phyloP scores from a whole-genome alignment of 2,888 invertebrate genomes.

The Synanthedon andrenaeformis region DNA sequence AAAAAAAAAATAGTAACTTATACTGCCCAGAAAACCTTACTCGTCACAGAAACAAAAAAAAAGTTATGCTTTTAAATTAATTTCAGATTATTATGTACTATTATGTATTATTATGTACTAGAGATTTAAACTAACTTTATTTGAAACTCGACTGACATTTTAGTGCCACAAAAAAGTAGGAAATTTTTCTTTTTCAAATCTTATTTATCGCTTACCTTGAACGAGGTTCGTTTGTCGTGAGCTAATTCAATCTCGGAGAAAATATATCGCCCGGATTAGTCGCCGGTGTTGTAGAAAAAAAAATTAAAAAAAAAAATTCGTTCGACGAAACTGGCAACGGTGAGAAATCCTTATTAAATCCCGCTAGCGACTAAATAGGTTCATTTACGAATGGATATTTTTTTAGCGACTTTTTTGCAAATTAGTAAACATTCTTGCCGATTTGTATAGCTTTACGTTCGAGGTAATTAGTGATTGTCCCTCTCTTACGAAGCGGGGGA shows the following conservation, averaged over 20 bases:
- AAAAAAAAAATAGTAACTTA: too few relatives aligned
- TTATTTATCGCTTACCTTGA: neutral
- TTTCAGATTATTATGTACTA: too few relatives aligned
- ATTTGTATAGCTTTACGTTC: constrained; percentile 63
- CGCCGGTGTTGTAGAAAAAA: constrained; percentile 22
- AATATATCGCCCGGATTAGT: constrained; percentile 53
- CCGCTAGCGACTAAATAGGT: constrained; percentile 61
- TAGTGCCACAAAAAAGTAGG: neutral
- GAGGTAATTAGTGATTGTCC: constrained; percentile 61
- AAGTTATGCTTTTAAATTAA: too few relatives aligned
- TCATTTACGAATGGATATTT: constrained; percentile 48
- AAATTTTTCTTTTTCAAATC: constrained; percentile 3
- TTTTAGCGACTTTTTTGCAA: constrained; percentile 37
- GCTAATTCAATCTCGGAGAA: constrained; percentile 54
- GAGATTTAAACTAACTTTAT: too few relatives aligned
- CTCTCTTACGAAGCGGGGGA: constrained; percentile 28
- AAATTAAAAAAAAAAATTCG: constrained; percentile 10
- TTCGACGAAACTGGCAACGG: constrained; percentile 7
- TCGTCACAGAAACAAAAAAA: too few relatives aligned
- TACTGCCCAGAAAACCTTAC: too few relatives aligned
- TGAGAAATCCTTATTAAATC: constrained; percentile 71
- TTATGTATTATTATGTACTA: too few relatives aligned
- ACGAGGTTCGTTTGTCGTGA: constrained; percentile 45
- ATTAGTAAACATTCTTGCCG: constrained; percentile 67
- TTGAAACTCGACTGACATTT: too few relatives aligned